Conservation (phyloP, 2,113 vertebrate species). For the Ptilorrhoa leucosticta region DNA sequence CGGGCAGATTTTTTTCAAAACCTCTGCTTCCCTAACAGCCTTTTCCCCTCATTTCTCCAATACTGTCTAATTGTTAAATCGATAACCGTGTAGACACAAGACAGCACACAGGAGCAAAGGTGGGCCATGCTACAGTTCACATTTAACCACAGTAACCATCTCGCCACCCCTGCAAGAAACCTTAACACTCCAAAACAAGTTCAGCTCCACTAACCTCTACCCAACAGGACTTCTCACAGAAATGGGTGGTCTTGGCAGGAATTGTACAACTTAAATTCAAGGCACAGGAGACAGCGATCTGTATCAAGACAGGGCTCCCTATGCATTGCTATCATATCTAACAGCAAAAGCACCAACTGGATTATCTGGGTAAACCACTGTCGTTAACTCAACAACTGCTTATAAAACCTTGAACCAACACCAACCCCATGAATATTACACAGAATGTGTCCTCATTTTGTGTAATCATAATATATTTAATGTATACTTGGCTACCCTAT, state of each 20-base stretch:
- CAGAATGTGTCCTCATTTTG: background rate
- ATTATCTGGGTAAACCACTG: background rate
- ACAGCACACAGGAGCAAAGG: background rate
- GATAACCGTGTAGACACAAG: background rate
- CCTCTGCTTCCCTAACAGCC: background rate
- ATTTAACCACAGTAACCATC: background rate
- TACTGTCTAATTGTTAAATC: background rate
- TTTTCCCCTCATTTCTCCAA: background rate
- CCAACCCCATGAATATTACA: background rate
- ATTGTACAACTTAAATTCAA: background rate
- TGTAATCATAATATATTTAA: background rate
- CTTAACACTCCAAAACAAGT: background rate
- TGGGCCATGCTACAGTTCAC: background rate
- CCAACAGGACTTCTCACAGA: background rate
- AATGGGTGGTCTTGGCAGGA: background rate
- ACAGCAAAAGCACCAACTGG: background rate
- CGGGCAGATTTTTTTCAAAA: background rate
- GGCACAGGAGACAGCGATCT: background rate
- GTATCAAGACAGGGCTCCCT: background rate
- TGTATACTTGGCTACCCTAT: background rate
- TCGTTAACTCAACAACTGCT: fast-evolving
- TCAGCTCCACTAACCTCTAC: background rate
- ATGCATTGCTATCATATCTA: fast-evolving
- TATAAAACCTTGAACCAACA: background rate
- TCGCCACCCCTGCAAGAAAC: background rate